phyloP scores from a whole-genome alignment of 2,888 invertebrate species.

The Tenodera sinensis region DNA sequence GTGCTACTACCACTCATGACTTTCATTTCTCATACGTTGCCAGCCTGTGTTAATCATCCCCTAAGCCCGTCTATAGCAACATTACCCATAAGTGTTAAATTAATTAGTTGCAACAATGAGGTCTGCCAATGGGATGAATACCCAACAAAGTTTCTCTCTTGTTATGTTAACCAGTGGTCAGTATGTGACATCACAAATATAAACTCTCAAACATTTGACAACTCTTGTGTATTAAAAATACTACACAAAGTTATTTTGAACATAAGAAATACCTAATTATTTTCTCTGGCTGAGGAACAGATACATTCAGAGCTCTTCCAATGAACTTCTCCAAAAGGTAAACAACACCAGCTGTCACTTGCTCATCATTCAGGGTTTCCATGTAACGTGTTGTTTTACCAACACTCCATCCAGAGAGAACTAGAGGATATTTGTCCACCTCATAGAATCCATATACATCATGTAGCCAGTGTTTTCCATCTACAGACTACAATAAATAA shows the following conservation, averaged over 20 bases:
- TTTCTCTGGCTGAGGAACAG: conserved; percentile 45
- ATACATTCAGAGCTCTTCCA: conserved; percentile 49
- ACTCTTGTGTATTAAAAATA: no score
- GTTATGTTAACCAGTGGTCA: no score
- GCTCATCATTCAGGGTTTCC: conserved; percentile 56
- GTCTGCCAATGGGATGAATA: no score
- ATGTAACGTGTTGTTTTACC: conserved; percentile 59
- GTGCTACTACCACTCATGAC: no score
- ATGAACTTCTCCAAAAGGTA: conserved; percentile 54
- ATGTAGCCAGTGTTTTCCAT: conserved; percentile 54
- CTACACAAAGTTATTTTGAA: background rate
- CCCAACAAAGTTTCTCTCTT: no score
- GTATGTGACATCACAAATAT: no score
- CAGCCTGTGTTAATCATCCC: no score
- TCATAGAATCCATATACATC: conserved; percentile 65
- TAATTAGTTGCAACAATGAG: no score
- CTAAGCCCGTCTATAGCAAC: no score
- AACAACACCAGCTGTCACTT: conserved; percentile 51
- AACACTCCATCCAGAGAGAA: conserved; percentile 67
- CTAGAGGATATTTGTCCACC: conserved; percentile 57
- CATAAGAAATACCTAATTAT: background rate
- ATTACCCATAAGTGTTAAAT: no score
- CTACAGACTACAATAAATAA: conserved; percentile 39
- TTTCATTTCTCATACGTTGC: no score
- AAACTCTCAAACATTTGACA: no score